phyloP scores from a whole-genome alignment of 2,797 vertebrate species.

The Pangasius mekongensis region DNA sequence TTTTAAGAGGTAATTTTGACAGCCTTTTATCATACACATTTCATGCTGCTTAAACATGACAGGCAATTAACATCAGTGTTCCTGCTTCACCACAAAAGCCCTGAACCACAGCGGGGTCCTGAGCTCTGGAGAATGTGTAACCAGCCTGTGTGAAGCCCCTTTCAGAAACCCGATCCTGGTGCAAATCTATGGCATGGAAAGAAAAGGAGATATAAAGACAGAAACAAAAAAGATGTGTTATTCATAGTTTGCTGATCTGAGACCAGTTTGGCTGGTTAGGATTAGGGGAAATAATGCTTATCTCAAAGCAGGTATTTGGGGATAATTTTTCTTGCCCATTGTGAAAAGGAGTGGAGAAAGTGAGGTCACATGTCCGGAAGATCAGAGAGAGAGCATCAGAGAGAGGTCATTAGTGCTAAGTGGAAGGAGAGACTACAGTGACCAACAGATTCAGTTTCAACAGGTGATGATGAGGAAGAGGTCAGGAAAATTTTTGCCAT shows the following conservation, averaged over 20 bases:
- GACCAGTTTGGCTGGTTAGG: conserved; percentile 13
- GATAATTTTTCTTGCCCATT: neutral
- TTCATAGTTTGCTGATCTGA: neutral
- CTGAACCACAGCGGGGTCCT: conserved; percentile 31
- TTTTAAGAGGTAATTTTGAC: neutral
- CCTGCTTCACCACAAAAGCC: conserved; percentile 28
- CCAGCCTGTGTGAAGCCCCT: conserved; percentile 30
- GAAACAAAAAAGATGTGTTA: neutral
- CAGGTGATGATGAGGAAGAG: conserved; percentile 15
- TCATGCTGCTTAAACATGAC: conserved; percentile 12
- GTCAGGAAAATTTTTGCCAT: neutral
- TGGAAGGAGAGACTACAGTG: neutral
- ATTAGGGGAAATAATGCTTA: conserved; percentile 2
- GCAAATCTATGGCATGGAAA: conserved; percentile 58
- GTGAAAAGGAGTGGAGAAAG: neutral
- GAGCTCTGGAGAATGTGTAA: conserved; percentile 36
- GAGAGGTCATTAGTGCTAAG: neutral
- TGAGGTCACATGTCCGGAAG: conserved; percentile 8
- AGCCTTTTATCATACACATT: neutral
- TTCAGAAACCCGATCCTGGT: conserved; percentile 49
- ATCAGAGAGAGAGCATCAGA: neutral
- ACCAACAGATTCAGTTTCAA: neutral
- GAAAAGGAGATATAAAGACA: conserved; percentile 41
- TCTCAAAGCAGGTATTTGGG: conserved; percentile 9
- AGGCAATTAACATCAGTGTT: conserved; percentile 31